These are phyloP conservation scores for Myiagra hebetior DNA, from an alignment of 2,113 vertebrate species.

Conservation along the genomic window DNA sequence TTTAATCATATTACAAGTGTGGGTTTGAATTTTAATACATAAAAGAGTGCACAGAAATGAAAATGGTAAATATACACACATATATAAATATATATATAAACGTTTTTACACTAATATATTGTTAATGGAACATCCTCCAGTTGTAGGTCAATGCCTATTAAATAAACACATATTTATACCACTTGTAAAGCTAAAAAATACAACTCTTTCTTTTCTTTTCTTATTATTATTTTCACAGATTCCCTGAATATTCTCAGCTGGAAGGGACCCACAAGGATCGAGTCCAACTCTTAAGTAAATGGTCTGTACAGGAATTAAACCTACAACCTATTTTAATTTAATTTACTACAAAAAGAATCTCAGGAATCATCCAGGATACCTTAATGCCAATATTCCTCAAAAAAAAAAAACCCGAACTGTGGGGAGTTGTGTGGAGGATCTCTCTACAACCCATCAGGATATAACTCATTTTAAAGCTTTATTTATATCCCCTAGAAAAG, in stretches of 20 bases:
- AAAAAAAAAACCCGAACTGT: not conserved
- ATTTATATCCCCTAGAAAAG: not conserved
- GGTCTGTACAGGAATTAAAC: not conserved
- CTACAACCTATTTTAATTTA: not conserved
- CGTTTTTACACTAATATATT: not conserved
- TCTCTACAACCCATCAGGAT: not conserved
- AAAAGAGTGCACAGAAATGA: not conserved
- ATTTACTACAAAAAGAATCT: not conserved
- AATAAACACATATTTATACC: not conserved
- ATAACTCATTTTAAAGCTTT: not conserved
- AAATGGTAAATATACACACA: not conserved
- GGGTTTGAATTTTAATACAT: not conserved
- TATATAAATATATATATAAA: too few species aligned
- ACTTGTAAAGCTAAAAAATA: not conserved
- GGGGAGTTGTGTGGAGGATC: too few species aligned
- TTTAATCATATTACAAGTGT: not conserved
- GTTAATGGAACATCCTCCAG: not conserved
- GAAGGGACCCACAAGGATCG: not conserved
- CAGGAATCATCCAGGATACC: not conserved
- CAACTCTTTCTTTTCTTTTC: not conserved
- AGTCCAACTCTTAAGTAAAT: not conserved
- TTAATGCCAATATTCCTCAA: not conserved
- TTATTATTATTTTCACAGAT: not conserved
- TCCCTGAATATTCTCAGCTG: not conserved
- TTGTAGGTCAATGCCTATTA: not conserved